Evolutionary conservation across 2,113 vertebrate species (phyloP).

Genomic region (Anarhynchus alexandrinus): DNA sequence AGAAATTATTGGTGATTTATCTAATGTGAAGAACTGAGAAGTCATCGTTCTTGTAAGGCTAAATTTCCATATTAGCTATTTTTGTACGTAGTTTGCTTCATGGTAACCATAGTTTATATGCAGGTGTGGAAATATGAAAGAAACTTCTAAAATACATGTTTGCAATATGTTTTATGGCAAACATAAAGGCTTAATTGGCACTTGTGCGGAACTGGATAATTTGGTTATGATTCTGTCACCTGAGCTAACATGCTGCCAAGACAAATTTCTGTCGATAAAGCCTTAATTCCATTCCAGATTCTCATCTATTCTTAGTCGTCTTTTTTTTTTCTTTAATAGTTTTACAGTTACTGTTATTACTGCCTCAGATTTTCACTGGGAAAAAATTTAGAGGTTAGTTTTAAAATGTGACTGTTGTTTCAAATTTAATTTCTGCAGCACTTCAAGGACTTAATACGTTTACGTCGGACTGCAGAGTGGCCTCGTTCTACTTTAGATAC

Average conservation of each 20-base stretch:
- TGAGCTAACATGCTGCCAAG: neutral
- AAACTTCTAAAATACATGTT: neutral
- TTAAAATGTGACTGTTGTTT: neutral
- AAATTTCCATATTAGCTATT: neutral
- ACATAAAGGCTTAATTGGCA: neutral
- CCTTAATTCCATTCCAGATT: neutral
- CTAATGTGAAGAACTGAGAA: neutral
- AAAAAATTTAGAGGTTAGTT: neutral
- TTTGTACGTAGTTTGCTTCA: neutral
- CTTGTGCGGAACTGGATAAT: neutral
- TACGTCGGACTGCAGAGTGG: constrained; percentile 96
- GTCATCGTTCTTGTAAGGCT: neutral
- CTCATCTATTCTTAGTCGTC: neutral
- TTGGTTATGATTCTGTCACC: neutral
- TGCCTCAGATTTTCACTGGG: neutral
- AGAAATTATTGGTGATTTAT: neutral
- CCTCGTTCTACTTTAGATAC: constrained; percentile 93
- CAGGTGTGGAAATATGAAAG: neutral
- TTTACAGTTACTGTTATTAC: neutral
- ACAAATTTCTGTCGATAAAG: neutral
- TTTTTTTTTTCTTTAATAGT: neutral
- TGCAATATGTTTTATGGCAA: neutral
- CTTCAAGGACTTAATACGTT: constrained; percentile 97
- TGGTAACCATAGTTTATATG: neutral
- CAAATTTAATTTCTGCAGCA: constrained; percentile 76